phyloP scores from a whole-genome alignment of 2,797 vertebrate species.

The Oryzias sinensis region DNA sequence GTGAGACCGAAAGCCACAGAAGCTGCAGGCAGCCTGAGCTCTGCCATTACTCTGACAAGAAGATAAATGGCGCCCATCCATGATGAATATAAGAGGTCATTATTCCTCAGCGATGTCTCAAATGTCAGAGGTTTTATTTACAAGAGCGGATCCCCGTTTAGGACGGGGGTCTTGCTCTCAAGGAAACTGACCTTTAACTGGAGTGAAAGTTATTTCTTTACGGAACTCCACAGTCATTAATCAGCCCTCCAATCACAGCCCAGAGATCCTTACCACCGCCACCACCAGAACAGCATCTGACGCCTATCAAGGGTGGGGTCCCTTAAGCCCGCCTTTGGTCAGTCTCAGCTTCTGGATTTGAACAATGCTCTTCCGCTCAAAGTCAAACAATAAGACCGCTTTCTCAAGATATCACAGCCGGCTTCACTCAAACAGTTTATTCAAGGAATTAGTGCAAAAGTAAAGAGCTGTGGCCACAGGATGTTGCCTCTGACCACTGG shows the following conservation, averaged over 20 bases:
- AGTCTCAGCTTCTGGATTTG: slow-evolving; percentile 10
- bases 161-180: slow-evolving; percentile 15
- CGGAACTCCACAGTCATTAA: slow-evolving; percentile 4
- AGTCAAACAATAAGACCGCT: slow-evolving; percentile 29
- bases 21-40: slow-evolving; percentile 25
- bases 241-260: no score
- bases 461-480: slow-evolving; percentile 25
- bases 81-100: slow-evolving; percentile 35
- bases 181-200: slow-evolving; percentile 43
- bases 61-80: slow-evolving; percentile 37
- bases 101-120: slow-evolving; percentile 14
- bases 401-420: slow-evolving; percentile 22
- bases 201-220: slow-evolving; percentile 27
- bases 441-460: slow-evolving; percentile 49
- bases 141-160: slow-evolving; percentile 27
- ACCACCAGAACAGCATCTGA: slow-evolving; percentile 4
- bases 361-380: slow-evolving; percentile 9
- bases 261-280: neutral
- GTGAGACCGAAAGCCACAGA: slow-evolving; percentile 21
- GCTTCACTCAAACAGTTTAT: slow-evolving; percentile 54
- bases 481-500: slow-evolving; percentile 47
- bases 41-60: slow-evolving; percentile 34
- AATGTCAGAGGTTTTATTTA: slow-evolving; percentile 38
- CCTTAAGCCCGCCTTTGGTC: slow-evolving; percentile 9
- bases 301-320: slow-evolving; percentile 12